Evolutionary conservation across 2,888 invertebrate genomes (phyloP), one percentile per base, ranked within the genome.

Genomic region (Amiota communis): DNA sequence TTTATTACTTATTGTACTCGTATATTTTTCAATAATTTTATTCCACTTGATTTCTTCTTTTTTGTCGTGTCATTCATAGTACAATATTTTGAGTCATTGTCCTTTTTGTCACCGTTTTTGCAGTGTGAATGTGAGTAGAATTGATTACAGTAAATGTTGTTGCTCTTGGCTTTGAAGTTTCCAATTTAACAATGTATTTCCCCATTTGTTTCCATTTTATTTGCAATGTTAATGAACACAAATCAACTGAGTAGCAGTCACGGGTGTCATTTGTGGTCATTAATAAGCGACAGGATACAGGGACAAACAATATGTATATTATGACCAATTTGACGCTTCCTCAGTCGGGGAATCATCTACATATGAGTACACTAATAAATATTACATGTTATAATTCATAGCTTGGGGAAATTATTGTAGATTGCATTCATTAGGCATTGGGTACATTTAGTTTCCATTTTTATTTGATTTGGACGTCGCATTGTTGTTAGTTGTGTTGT

Each of bases 181-280:
- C 15, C 48, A 17, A 12, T 61, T 65, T 3, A 23, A 23, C 23
- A 2, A 13, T 6, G 1, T 47, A 10, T 13, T n/a, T 46, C 17
- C 65, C 68, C 48, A 48, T 59, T 70, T 70, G 70, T 51, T 61
- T 49, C 51, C 61, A 23, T 23, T 23, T 61, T 70, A 70, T 70
- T 59, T 20, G 59, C 49, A 61, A 36, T 48, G 70, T 15, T 70
- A 68, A 68, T 53, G 67, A 68, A 51, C 23, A 36, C 63, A 63
- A 36, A 36, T 6, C 36, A 36, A 36, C 36, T 36, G 36, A 36
- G 36, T 0, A 36, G 36, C 36, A 36, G 36, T 36, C 36, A 17
- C 59, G 53, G 6, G 13, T n/a, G 67, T 36, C 51, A 68, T 23
- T 70, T 70, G 59, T 23, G 70, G 70, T 70, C 70, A 70, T 70